A percentile compares a stretch with the other conserved stretches of the same genome.
These are phyloP conservation scores for Chionoecetes opilio DNA, from an alignment of 1,140 invertebrate species.

Conservation along the genomic window DNA sequence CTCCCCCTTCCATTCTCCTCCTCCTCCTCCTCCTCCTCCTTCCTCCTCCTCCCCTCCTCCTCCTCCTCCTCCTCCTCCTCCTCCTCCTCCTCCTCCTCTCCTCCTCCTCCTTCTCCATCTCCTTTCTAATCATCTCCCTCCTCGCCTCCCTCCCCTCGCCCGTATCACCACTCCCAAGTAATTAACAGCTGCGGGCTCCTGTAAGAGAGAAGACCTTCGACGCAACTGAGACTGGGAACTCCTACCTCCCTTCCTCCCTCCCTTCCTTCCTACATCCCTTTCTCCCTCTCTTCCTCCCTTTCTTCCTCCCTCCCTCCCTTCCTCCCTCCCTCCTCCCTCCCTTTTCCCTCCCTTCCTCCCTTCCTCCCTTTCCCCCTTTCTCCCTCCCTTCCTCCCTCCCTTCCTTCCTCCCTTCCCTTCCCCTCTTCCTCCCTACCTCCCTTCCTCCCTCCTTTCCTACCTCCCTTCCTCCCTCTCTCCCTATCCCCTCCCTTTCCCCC, in stretches of 20 bases:
- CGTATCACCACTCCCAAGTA: neutral
- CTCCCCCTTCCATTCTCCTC: neutral
- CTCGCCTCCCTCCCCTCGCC: slow-evolving; percentile 1
- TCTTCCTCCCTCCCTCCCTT: neutral
- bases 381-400: neutral
- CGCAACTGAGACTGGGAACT: neutral
- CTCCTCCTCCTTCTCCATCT: neutral
- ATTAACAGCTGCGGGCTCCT: slow-evolving; percentile 16
- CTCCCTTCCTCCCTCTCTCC: neutral
- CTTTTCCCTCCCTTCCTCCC: too few relatives aligned
- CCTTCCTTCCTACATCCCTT: neutral
- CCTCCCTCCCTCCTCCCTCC: too few relatives aligned
- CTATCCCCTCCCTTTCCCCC: neutral
- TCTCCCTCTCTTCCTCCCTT: neutral
- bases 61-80: neutral
- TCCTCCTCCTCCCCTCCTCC: neutral
- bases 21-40: too few relatives aligned
- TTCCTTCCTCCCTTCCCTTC: neutral
- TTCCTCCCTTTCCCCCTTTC: neutral
- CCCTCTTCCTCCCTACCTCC: neutral
- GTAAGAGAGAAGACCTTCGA: neutral
- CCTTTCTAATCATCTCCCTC: neutral
- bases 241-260: neutral
- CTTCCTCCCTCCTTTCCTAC: neutral
- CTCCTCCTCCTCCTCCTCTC: neutral